Evolutionary conservation across 2,797 vertebrate genomes (phyloP), one percentile per base, ranked within the genome.

Genomic region (Pangasius sanitwongsei): DNA sequence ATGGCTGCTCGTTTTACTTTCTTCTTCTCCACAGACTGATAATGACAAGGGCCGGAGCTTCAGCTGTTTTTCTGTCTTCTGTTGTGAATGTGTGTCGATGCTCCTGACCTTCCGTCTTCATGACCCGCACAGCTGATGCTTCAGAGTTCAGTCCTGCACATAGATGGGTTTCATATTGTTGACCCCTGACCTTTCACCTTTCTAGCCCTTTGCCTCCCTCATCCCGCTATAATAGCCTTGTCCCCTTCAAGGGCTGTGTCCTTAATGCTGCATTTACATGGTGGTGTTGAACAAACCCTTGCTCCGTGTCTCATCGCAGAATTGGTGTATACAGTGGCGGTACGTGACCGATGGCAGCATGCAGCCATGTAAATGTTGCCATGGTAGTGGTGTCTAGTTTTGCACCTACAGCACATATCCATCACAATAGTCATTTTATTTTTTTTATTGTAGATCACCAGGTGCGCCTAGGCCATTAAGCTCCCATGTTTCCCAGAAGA

Each of bases 21-120:
- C 84, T 86, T 18, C 85, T 86, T 57, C 59, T 78, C n/a, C 59
- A 78, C 74, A 78, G 86, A 87, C 86, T 87, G 53, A 63, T 83
- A 16, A 44, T 48, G 81, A 63, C 59, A n/a, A 83, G 37, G 13
- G 81, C 59, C 41, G 23, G 81, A 83, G 81, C 81, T 83, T 83
- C 59, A 63, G 59, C 57, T 44, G 81, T 83, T 59, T n/a, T 82
- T 83, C 37, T 16, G 37, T 82, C 55, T 61, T 20, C 31, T 81
- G 53, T 81, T 20, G 50, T 80, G 77, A 80, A 55, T 3, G 3
- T 34, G n/a, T 59, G 50, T 57, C 34, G 50, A 59, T 4, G 8
- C 78, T 81, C 78, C 53, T 16, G 80, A 28, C 80, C 5, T 63
- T 63, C 34, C 37, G 12, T 65, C 37, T 65, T 44, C 59, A 63